These are phyloP conservation scores for Sebastes trivittatus DNA, from an alignment of 2,797 vertebrate genomes.

Conservation along the genomic window DNA sequence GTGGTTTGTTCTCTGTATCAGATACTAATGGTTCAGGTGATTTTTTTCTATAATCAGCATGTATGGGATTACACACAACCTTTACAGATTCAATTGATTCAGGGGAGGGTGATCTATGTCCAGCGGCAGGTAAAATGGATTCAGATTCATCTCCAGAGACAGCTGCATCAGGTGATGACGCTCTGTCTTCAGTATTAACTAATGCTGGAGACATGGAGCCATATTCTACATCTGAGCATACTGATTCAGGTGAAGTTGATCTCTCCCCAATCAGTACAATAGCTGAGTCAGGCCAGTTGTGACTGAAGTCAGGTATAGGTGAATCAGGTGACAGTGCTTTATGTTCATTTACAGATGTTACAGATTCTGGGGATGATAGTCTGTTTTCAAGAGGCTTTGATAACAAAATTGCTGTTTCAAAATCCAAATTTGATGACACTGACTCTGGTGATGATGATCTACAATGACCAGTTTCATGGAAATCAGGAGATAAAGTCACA, in stretches of 20 bases:
- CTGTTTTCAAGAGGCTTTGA: slow-evolving; percentile 18
- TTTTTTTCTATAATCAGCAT: not conserved
- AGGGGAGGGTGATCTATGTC: not conserved
- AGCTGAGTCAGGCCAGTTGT: slow-evolving; percentile 10
- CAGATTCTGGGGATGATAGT: slow-evolving; percentile 51
- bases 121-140: not conserved
- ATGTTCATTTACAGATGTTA: slow-evolving; percentile 37
- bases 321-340: slow-evolving; percentile 64
- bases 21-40: not conserved
- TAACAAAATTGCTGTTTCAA: not conserved
- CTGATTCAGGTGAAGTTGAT: slow-evolving; percentile 53
- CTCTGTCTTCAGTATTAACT: slow-evolving; percentile 22
- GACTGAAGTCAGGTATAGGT: slow-evolving; percentile 55
- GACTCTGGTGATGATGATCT: slow-evolving; percentile 38
- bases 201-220: slow-evolving; percentile 5
- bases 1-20: slow-evolving; percentile 21
- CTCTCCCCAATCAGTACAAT: slow-evolving; percentile 1
- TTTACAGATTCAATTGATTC: slow-evolving; percentile 4
- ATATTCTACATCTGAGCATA: slow-evolving; percentile 45
- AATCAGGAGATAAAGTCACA: slow-evolving; percentile 23
- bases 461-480: slow-evolving; percentile 1
- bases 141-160: slow-evolving; percentile 46
- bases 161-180: slow-evolving; percentile 41
- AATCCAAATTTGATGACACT: slow-evolving; percentile 21
- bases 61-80: not conserved